Evolutionary conservation across 2,113 vertebrate genomes (phyloP).

Genomic region (Mus spicilegus): DNA sequence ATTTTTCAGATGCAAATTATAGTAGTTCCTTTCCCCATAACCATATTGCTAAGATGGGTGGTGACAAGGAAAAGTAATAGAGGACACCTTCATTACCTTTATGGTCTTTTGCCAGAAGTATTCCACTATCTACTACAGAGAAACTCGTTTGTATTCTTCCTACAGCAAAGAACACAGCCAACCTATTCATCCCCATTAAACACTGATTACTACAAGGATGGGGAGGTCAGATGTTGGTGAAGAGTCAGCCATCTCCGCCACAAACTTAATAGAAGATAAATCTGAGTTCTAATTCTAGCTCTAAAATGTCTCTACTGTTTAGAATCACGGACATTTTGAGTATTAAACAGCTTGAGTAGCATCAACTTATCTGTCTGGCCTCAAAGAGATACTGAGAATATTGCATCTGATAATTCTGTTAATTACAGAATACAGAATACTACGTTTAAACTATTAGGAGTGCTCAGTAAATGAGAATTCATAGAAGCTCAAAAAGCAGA

Average conservation of each 20-base stretch:
- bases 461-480: conserved; percentile 15
- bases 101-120: neutral
- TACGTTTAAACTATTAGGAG: neutral
- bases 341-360: neutral
- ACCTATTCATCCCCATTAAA: neutral
- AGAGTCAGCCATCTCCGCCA: neutral
- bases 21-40: neutral
- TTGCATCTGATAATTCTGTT: neutral
- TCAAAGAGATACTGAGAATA: neutral
- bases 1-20: neutral
- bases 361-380: neutral
- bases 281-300: neutral
- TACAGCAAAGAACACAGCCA: neutral
- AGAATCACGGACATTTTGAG: neutral
- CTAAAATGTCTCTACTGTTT: neutral
- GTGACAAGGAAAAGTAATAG: neutral
- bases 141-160: neutral
- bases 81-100: neutral
- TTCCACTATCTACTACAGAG: neutral
- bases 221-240: neutral
- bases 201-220: neutral
- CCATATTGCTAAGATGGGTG: neutral
- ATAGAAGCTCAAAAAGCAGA: neutral
- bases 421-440: neutral
- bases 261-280: neutral